Percentiles rank a stretch among this genome's conserved stretches.
Conservation (phyloP, 1,140 invertebrate species). For the Diachasmimorpha longicaudata region DNA sequence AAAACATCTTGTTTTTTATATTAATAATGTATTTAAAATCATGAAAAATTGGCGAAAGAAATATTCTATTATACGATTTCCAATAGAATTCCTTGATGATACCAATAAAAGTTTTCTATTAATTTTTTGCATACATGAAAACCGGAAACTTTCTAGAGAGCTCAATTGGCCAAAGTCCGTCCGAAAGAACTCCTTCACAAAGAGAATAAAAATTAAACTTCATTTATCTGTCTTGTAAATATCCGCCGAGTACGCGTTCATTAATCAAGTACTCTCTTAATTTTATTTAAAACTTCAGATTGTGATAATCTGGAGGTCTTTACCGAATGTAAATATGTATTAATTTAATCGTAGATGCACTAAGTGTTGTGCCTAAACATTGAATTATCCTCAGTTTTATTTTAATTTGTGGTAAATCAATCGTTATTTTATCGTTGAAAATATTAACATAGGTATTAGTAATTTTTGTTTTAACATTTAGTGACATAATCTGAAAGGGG, state of each 20-base stretch:
- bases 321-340: slow-evolving; percentile 23
- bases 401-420: background rate
- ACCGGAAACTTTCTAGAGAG: slow-evolving; percentile 31
- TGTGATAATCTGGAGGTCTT: background rate
- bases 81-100: no score
- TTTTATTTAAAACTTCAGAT: background rate
- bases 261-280: background rate
- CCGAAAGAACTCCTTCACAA: slow-evolving; percentile 37
- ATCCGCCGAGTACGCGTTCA: background rate
- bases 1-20: no score
- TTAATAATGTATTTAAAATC: no score
- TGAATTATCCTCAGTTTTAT: background rate
- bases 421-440: background rate
- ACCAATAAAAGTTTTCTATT: background rate
- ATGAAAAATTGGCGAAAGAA: no score
- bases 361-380: slow-evolving; percentile 15
- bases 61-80: no score
- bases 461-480: background rate
- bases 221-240: slow-evolving; percentile 15
- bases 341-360: slow-evolving; percentile 21
- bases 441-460: background rate
- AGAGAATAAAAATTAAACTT: background rate
- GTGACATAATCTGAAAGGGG: background rate
- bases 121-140: slow-evolving; percentile 6
- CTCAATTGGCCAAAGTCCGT: slow-evolving; percentile 56